A percentile compares a stretch with the other conserved stretches of the same genome.
Evolutionary conservation across 2,888 invertebrate species (phyloP).

Genomic region (Colletes collaris): DNA sequence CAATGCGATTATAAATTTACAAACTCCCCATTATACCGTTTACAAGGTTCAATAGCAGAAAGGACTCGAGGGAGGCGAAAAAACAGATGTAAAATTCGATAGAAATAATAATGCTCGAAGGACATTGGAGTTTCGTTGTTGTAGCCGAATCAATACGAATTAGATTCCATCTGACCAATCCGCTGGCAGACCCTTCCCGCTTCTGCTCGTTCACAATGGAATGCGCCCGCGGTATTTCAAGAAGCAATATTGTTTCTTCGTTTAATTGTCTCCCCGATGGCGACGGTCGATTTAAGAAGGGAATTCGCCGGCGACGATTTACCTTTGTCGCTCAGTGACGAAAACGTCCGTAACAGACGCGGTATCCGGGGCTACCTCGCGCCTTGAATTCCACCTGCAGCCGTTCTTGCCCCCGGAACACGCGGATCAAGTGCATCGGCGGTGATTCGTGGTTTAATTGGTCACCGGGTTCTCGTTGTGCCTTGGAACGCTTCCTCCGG

Average conservation of each 20-base stretch:
- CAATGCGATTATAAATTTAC: no score
- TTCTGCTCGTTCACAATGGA: constrained; percentile 12
- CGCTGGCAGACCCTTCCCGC: constrained; percentile 12
- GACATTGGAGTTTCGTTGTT: no score
- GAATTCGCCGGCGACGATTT: constrained; percentile 36
- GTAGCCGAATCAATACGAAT: neutral
- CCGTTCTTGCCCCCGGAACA: constrained; percentile 33
- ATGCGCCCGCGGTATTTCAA: constrained; percentile 46
- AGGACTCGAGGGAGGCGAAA: no score
- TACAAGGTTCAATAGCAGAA: no score
- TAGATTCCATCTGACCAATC: neutral
- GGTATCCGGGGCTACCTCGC: constrained; percentile 36
- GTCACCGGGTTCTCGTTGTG: constrained; percentile 49
- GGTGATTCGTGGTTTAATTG: constrained; percentile 58
- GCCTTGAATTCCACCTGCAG: constrained; percentile 64
- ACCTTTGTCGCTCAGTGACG: constrained; percentile 54
- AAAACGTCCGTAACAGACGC: constrained; percentile 40
- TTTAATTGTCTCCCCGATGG: constrained; percentile 65
- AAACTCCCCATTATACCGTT: no score
- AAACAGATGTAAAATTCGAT: no score
- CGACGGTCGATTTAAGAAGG: constrained; percentile 23
- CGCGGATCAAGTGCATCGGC: constrained; percentile 46
- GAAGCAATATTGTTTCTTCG: constrained; percentile 67
- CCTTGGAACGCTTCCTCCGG: constrained; percentile 48
- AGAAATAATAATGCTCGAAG: no score